These are phyloP conservation scores for Agriopis aurantiaria DNA, from an alignment of 2,888 invertebrate genomes.

Conservation along the genomic window DNA sequence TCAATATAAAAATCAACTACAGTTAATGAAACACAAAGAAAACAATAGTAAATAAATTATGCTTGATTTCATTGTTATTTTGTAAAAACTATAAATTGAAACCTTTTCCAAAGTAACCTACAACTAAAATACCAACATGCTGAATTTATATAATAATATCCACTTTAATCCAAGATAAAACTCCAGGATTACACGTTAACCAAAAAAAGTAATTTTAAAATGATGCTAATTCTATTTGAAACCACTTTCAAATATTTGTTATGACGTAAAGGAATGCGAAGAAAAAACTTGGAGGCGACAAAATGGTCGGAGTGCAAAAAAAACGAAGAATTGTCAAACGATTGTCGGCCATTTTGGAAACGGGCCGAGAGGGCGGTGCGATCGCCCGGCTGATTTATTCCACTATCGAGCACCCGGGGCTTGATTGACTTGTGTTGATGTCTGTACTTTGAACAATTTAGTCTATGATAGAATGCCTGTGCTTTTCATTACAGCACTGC, in stretches of 20 bases:
- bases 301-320: slow-evolving; percentile 71
- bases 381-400: slow-evolving; percentile 74
- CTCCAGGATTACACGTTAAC: neutral
- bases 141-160: too few relatives aligned
- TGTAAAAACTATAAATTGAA: neutral
- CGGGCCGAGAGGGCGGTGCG: slow-evolving; percentile 69
- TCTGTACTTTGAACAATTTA: slow-evolving; percentile 56
- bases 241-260: slow-evolving; percentile 47
- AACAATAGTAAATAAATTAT: slow-evolving; percentile 20
- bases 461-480: slow-evolving; percentile 39
- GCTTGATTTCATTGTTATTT: neutral
- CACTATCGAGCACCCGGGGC: slow-evolving; percentile 56
- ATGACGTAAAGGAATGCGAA: slow-evolving; percentile 43
- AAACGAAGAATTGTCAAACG: slow-evolving; percentile 44
- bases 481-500: slow-evolving; percentile 27
- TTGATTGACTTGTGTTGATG: slow-evolving; percentile 61
- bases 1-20: too few relatives aligned
- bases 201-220: slow-evolving; percentile 38
- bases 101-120: neutral
- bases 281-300: slow-evolving; percentile 58
- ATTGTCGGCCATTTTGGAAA: slow-evolving; percentile 78
- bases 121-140: neutral
- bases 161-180: too few relatives aligned
- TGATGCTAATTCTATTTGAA: slow-evolving; percentile 45
- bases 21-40: neutral